These are phyloP conservation scores for Syngnathoides biaculeatus DNA, from an alignment of 2,113 vertebrate genomes.

Conservation along the genomic window DNA sequence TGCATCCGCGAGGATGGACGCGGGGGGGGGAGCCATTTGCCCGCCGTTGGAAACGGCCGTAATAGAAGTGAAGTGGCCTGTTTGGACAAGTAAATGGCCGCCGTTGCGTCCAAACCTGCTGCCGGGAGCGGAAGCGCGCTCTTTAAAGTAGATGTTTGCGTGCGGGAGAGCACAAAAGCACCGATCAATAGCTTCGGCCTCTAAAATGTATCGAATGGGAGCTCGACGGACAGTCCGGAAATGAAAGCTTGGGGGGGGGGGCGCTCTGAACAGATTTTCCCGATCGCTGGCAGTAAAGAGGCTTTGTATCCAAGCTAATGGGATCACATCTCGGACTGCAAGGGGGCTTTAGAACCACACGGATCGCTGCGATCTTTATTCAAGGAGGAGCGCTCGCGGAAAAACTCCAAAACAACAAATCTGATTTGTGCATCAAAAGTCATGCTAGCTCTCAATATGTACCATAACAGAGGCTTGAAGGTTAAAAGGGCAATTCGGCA, in stretches of 20 bases:
- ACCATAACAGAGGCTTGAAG: too few species aligned
- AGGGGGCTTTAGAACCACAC: conserved; percentile 68
- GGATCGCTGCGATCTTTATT: conserved; percentile 64
- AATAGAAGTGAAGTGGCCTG: conserved; percentile 67
- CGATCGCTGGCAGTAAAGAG: conserved; percentile 78
- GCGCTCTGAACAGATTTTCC: conserved; percentile 67
- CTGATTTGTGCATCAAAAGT: conserved; percentile 8
- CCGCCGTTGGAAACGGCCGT: conserved; percentile 48
- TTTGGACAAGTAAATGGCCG: conserved; percentile 63
- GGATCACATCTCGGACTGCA: conserved; percentile 72
- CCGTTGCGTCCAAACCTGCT: conserved; percentile 45
- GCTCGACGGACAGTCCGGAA: conserved; percentile 65
- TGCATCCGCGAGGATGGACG: conserved; percentile 44
- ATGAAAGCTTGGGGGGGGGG: conserved; percentile 50
- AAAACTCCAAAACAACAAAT: not conserved
- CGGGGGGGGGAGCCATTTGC: conserved; percentile 56
- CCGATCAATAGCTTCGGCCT: conserved; percentile 61
- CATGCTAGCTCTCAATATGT: not conserved
- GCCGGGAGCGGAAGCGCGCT: conserved; percentile 66
- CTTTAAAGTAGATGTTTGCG: conserved; percentile 53
- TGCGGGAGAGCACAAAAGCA: conserved; percentile 14
- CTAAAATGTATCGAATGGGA: conserved; percentile 75
- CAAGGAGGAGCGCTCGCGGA: conserved; percentile 36
- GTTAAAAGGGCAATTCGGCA: too few species aligned
- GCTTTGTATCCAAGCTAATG: conserved; percentile 77